phyloP scores from a whole-genome alignment of 2,113 vertebrate species.

The Menura novaehollandiae region DNA sequence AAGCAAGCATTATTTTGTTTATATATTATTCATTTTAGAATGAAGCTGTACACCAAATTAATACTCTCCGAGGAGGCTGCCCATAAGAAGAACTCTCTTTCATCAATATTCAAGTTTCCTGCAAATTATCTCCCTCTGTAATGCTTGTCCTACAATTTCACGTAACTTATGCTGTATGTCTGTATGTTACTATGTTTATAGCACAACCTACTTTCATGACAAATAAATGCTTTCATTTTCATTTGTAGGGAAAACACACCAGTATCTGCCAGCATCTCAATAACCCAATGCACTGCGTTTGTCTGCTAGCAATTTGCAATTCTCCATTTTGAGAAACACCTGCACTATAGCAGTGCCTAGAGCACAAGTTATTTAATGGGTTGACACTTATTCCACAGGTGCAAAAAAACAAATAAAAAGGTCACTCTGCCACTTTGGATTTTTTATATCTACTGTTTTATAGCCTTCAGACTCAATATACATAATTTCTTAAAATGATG shows the following conservation, averaged over 20 bases:
- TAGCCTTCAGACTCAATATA: not conserved
- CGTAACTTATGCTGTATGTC: not conserved
- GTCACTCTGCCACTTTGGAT: not conserved
- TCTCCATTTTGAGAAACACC: not conserved
- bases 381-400: not conserved
- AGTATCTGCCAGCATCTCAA: not conserved
- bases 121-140: not conserved
- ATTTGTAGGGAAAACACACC: not conserved
- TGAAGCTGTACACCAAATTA: not conserved
- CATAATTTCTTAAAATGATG: not conserved
- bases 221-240: not conserved
- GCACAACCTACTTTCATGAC: not conserved
- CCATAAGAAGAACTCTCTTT: not conserved
- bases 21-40: slow-evolving; percentile 38
- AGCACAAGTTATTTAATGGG: not conserved
- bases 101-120: not conserved
- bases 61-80: not conserved
- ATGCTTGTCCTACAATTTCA: not conserved
- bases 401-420: not conserved
- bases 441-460: not conserved
- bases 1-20: slow-evolving; percentile 8
- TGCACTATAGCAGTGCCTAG: not conserved
- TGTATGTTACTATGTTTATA: not conserved
- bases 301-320: not conserved
- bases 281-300: not conserved